A percentile compares a stretch with the other conserved stretches of the same genome.
Conservation (phyloP, 2,888 invertebrate species). For the Troides helena region DNA sequence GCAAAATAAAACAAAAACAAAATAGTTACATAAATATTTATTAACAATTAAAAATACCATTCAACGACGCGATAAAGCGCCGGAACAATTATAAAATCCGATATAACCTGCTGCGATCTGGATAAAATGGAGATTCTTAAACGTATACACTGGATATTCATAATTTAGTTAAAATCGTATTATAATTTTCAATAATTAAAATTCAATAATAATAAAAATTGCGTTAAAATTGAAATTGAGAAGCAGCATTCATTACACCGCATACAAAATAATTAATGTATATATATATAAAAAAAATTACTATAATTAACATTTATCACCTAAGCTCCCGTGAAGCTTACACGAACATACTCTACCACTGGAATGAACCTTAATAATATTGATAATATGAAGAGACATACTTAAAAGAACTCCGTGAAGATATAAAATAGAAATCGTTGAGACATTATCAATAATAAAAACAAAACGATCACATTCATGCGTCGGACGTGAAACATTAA, state of each 20-base stretch:
- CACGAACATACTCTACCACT: slow-evolving; percentile 69
- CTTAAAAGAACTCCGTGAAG: slow-evolving; percentile 33
- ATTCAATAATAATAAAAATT: slow-evolving; percentile 31
- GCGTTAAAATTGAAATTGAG: slow-evolving; percentile 49
- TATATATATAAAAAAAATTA: slow-evolving; percentile 56
- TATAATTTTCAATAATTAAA: slow-evolving; percentile 16
- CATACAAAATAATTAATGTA: slow-evolving; percentile 59
- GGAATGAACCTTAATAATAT: slow-evolving; percentile 73
- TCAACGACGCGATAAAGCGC: slow-evolving; percentile 58
- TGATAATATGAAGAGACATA: slow-evolving; percentile 49
- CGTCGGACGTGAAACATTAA: slow-evolving; percentile 47
- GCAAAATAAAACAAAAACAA: slow-evolving; percentile 60
- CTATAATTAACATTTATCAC: slow-evolving; percentile 55
- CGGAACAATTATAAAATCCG: slow-evolving; percentile 44
- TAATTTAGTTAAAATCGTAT: slow-evolving; percentile 16
- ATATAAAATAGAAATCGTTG: slow-evolving; percentile 37
- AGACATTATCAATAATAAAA: slow-evolving; percentile 48
- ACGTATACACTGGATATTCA: slow-evolving; percentile 20
- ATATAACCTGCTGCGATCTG: slow-evolving; percentile 36
- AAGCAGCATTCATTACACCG: slow-evolving; percentile 57
- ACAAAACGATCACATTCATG: slow-evolving; percentile 46
- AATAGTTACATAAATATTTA: slow-evolving; percentile 77
- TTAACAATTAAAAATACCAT: slow-evolving; percentile 73
- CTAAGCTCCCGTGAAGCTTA: slow-evolving; percentile 69
- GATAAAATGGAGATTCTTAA: slow-evolving; percentile 65